These are phyloP conservation scores for Operophtera brumata DNA, from an alignment of 2,888 invertebrate species.

Conservation along the genomic window DNA sequence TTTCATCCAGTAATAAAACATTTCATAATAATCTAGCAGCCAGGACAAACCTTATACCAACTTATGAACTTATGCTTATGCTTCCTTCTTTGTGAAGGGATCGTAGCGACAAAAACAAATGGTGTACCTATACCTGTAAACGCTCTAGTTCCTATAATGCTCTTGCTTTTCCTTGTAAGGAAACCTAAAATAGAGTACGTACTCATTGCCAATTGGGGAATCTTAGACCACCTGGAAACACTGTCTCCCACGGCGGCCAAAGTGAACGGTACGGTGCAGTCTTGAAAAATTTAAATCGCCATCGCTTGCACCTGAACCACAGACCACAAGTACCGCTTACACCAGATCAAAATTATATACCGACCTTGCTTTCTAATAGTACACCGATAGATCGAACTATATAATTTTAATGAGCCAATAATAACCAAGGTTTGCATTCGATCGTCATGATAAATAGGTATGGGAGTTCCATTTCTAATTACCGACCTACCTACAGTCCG, in stretches of 20 bases:
- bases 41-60: too few species aligned
- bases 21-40: too few species aligned
- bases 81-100: too few species aligned
- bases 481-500: conserved; percentile 41
- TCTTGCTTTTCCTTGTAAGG: too few species aligned
- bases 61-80: too few species aligned
- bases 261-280: neutral
- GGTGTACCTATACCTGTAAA: neutral
- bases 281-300: conserved; percentile 22
- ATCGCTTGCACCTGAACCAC: conserved; percentile 21
- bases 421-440: conserved; percentile 66
- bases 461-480: conserved; percentile 48
- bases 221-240: too few species aligned
- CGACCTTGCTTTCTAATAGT: conserved; percentile 76
- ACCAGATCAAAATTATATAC: conserved; percentile 43
- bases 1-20: too few species aligned
- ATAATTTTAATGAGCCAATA: conserved; percentile 73
- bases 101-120: neutral
- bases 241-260: neutral
- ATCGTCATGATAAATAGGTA: conserved; percentile 60
- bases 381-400: conserved; percentile 55
- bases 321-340: conserved; percentile 41
- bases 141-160: neutral
- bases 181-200: too few species aligned
- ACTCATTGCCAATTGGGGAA: too few species aligned